These are phyloP conservation scores for Antheraea assamensis DNA, from an alignment of 2,888 invertebrate species.

Conservation along the genomic window DNA sequence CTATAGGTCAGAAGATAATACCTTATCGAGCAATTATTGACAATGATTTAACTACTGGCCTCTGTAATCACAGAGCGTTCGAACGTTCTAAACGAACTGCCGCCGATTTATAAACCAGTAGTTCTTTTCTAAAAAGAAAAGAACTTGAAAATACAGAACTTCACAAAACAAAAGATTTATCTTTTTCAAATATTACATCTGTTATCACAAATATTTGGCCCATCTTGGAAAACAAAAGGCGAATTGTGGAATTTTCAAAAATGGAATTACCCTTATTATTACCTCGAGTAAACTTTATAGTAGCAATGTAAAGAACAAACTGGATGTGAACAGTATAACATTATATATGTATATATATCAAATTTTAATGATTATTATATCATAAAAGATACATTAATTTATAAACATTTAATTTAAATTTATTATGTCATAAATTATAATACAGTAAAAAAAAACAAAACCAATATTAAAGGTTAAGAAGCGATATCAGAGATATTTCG, in stretches of 20 bases:
- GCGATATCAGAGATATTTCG: neutral
- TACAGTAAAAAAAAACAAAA: neutral
- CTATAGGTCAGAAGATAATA: slow-evolving; percentile 35
- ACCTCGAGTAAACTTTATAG: neutral
- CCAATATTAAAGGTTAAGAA: neutral
- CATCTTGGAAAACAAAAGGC: neutral
- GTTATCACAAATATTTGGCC: neutral
- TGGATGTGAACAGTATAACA: neutral
- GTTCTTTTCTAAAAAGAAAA: neutral
- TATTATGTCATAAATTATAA: neutral
- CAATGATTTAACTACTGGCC: slow-evolving; percentile 56
- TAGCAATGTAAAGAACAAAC: neutral
- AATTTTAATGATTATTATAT: neutral
- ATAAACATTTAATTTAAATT: neutral
- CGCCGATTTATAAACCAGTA: neutral
- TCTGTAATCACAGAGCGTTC: slow-evolving; percentile 42
- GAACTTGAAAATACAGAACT: neutral
- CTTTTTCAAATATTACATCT: neutral
- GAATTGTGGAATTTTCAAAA: neutral
- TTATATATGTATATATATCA: too few species aligned
- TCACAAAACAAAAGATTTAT: neutral
- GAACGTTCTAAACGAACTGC: slow-evolving; percentile 20
- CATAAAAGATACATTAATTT: neutral
- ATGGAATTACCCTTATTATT: neutral
- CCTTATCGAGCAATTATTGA: slow-evolving; percentile 50